Percentiles rank a stretch among this genome's conserved stretches.
Evolutionary conservation across 23 tunicate genomes (phyloP).

Genomic region (Oikopleura vanhoeffeni): DNA sequence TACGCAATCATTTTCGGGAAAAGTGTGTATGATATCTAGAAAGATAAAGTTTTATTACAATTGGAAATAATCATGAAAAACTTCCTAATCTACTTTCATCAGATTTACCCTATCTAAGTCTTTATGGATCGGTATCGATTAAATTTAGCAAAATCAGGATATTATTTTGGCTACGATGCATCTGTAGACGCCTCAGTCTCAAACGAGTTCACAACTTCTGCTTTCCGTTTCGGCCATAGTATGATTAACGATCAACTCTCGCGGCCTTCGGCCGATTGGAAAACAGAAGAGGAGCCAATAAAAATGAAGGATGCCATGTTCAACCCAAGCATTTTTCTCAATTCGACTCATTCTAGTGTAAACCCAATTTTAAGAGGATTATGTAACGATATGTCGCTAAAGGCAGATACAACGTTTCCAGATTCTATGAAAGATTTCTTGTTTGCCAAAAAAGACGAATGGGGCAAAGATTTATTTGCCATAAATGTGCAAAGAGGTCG

Average conservation of each 20-base stretch:
- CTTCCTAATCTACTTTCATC: too few relatives aligned
- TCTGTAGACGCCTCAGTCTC: constrained; percentile 35
- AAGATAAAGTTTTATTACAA: too few relatives aligned
- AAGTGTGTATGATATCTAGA: too few relatives aligned
- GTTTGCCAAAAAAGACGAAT: constrained; percentile 38
- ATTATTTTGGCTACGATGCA: constrained; percentile 48
- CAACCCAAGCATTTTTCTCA: constrained; percentile 27
- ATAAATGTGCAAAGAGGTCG: constrained; percentile 65
- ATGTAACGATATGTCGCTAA: constrained; percentile 24
- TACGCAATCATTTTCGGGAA: too few relatives aligned
- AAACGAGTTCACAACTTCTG: constrained; percentile 67
- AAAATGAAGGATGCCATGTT: constrained; percentile 20
- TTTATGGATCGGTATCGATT: constrained; percentile 29
- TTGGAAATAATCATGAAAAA: too few relatives aligned
- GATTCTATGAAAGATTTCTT: constrained; percentile 36
- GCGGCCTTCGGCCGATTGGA: constrained; percentile 28
- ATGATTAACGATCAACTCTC: constrained; percentile 18
- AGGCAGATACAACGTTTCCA: constrained; percentile 27
- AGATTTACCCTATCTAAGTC: too few relatives aligned
- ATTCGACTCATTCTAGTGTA: constrained; percentile 23
- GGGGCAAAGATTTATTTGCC: constrained; percentile 45
- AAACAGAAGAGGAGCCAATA: constrained; percentile 15
- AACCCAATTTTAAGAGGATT: constrained; percentile 46
- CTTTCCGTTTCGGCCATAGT: constrained; percentile 61
- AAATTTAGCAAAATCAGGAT: constrained; percentile 19